Evolutionary conservation across 2,113 vertebrate species (phyloP).

Genomic region (Orientallactaga bullata): DNA sequence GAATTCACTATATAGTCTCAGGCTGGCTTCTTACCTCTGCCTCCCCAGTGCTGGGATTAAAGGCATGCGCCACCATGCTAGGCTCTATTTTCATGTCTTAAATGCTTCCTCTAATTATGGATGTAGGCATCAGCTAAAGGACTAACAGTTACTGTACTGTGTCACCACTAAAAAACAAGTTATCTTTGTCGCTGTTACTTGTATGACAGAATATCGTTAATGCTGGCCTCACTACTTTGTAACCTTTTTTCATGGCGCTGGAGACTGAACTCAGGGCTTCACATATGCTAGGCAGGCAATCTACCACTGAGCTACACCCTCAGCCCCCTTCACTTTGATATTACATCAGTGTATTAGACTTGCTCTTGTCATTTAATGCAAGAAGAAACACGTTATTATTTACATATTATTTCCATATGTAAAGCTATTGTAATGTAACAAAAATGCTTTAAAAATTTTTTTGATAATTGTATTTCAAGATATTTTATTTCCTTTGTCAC

Average conservation of each 20-base stretch:
- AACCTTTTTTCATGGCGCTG: too few relatives aligned
- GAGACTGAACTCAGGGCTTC: too few relatives aligned
- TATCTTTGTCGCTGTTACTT: not conserved
- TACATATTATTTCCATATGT: not conserved
- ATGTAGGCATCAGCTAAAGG: not conserved
- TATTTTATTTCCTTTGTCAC: not conserved
- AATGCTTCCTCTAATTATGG: not conserved
- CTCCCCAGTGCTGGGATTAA: too few relatives aligned
- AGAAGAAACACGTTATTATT: not conserved
- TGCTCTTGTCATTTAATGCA: not conserved
- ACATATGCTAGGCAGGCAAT: too few relatives aligned
- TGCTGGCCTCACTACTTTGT: not conserved
- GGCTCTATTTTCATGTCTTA: too few relatives aligned
- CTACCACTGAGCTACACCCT: too few relatives aligned
- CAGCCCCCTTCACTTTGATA: not conserved
- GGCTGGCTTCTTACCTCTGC: too few relatives aligned
- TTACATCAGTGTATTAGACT: not conserved
- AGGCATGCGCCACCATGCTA: too few relatives aligned
- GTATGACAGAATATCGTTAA: not conserved
- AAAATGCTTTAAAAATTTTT: not conserved
- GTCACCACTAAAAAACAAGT: slow-evolving; percentile 26
- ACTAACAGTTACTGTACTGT: not conserved
- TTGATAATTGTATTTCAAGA: not conserved
- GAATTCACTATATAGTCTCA: too few relatives aligned
- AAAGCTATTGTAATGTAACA: not conserved